phyloP scores from a whole-genome alignment of 1,140 invertebrate genomes.

The Telenomus remus region DNA sequence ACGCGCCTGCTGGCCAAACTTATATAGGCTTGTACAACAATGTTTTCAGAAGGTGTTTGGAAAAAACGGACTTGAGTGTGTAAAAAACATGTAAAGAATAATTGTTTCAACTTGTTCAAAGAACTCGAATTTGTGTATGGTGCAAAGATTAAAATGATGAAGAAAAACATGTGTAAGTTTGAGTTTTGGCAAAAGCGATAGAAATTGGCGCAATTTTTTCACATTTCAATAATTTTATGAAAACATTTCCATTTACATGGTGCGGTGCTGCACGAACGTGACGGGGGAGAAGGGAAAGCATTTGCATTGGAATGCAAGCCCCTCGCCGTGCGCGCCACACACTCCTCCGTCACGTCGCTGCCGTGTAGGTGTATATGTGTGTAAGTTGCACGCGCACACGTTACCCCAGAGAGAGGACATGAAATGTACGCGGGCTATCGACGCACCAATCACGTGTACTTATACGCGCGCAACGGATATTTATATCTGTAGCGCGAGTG shows the following conservation, averaged over 20 bases:
- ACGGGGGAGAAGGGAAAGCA: slow-evolving; percentile 55
- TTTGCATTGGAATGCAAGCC: slow-evolving; percentile 73
- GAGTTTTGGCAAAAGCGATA: too few relatives aligned
- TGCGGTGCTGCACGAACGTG: neutral
- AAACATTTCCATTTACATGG: slow-evolving; percentile 42
- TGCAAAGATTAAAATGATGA: too few relatives aligned
- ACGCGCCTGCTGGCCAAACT: too few relatives aligned
- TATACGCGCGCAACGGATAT: slow-evolving; percentile 64
- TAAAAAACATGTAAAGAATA: too few relatives aligned
- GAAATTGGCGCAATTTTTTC: neutral
- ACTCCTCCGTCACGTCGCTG: slow-evolving; percentile 69
- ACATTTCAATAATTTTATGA: slow-evolving; percentile 2
- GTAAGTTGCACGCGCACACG: slow-evolving; percentile 67
- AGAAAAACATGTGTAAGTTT: too few relatives aligned
- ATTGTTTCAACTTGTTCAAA: too few relatives aligned
- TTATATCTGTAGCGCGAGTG: slow-evolving; percentile 36
- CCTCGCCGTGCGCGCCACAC: slow-evolving; percentile 48
- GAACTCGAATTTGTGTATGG: too few relatives aligned
- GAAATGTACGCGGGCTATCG: slow-evolving; percentile 62
- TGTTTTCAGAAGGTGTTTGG: too few relatives aligned
- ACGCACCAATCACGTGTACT: slow-evolving; percentile 40
- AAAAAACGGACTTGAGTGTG: too few relatives aligned
- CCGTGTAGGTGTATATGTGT: slow-evolving; percentile 31
- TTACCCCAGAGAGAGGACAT: slow-evolving; percentile 51
- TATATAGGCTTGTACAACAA: too few relatives aligned